Evolutionary conservation across 2,113 vertebrate genomes (phyloP).

Genomic region (Rhegmatorhina hoffmannsi): DNA sequence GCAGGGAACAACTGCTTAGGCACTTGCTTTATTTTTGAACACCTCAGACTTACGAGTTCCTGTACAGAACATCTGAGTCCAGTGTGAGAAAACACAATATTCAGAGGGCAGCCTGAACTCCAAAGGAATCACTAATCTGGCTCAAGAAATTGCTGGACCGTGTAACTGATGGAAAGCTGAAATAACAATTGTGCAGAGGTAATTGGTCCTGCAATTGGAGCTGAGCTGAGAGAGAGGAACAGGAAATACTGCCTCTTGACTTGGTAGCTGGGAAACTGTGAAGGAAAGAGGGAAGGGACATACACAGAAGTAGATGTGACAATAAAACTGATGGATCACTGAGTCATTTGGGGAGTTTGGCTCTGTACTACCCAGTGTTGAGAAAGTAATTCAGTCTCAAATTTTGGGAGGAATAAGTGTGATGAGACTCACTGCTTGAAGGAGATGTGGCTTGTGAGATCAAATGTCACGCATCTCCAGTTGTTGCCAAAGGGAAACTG

Average conservation of each 20-base stretch:
- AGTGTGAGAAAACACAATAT: background rate
- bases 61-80: background rate
- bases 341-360: background rate
- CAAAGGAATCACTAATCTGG: constrained; percentile 8
- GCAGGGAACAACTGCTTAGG: background rate
- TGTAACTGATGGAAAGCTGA: background rate
- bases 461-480: background rate
- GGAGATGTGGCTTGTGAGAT: background rate
- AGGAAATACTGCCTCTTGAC: constrained; percentile 3
- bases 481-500: background rate
- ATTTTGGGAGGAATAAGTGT: background rate
- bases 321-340: background rate
- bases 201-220: constrained; percentile 29
- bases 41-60: background rate
- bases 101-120: background rate
- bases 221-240: background rate
- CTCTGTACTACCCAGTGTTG: background rate
- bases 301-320: background rate
- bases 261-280: background rate
- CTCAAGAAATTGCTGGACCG: constrained; percentile 24
- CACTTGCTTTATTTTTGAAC: background rate
- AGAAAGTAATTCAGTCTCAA: background rate
- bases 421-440: background rate
- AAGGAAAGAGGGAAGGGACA: background rate
- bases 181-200: constrained; percentile 32